Percentiles rank a stretch among this genome's conserved stretches.
Evolutionary conservation across 2,797 vertebrate species (phyloP).

Genomic region (Mormyrops attenuatus): DNA sequence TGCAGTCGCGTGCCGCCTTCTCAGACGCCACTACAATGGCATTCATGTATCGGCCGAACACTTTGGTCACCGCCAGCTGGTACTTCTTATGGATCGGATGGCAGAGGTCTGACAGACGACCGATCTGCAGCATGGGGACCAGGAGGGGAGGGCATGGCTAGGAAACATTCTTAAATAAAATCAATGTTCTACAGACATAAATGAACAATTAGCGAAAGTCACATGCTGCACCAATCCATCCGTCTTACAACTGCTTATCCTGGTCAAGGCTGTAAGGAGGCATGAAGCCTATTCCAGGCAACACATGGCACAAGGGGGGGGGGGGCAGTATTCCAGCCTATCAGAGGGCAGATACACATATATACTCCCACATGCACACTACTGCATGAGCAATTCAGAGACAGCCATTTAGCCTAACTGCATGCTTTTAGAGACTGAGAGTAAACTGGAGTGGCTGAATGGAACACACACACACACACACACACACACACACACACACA

Average conservation of each 20-base stretch:
- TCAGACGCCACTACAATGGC: slow-evolving; percentile 81
- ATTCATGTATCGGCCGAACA: slow-evolving; percentile 78
- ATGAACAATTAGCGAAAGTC: background rate
- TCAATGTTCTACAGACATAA: background rate
- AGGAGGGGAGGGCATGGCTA: background rate
- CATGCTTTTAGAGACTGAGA: background rate
- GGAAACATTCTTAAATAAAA: background rate
- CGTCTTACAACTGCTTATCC: background rate
- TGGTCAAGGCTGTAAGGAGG: background rate
- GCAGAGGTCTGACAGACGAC: slow-evolving; percentile 82
- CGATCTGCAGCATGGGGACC: slow-evolving; percentile 62
- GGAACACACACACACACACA: background rate
- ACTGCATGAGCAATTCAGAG: background rate
- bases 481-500: background rate
- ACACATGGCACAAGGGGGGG: background rate
- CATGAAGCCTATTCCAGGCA: background rate
- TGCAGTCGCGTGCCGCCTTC: slow-evolving; percentile 81
- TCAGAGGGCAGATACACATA: background rate
- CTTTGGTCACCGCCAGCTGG: slow-evolving; percentile 86
- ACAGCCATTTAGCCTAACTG: background rate
- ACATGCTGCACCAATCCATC: background rate
- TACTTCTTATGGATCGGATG: slow-evolving; percentile 93
- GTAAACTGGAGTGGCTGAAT: background rate
- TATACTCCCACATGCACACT: background rate
- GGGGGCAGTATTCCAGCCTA: background rate